Percentiles rank a stretch among this genome's conserved stretches.
These are phyloP conservation scores for Lithobates sylvaticus DNA, from an alignment of 2,797 vertebrate genomes.

Conservation along the genomic window DNA sequence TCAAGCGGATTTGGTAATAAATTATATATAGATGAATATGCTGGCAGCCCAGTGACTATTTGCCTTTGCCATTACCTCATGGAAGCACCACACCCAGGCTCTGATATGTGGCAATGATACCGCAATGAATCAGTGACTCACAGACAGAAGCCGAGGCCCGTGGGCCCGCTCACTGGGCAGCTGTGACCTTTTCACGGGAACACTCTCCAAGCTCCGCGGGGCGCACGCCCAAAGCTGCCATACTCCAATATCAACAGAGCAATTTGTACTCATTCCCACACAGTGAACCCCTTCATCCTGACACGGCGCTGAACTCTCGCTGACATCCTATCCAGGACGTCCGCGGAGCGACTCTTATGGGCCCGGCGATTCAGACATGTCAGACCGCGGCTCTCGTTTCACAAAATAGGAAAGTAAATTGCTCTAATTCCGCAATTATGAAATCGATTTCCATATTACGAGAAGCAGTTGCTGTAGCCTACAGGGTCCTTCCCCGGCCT, in stretches of 20 bases:
- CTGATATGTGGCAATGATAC: slow-evolving; percentile 14
- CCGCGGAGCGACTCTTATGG: neutral
- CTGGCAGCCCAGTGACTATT: neutral
- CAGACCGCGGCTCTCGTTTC: slow-evolving; percentile 24
- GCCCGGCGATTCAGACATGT: slow-evolving; percentile 23
- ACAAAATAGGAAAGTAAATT: slow-evolving; percentile 37
- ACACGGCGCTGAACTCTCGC: slow-evolving; percentile 26
- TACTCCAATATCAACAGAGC: slow-evolving; percentile 42
- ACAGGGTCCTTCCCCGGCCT: slow-evolving; percentile 1
- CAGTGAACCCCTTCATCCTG: slow-evolving; percentile 45
- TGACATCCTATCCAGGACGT: slow-evolving; percentile 15
- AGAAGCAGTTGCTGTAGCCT: slow-evolving; percentile 31
- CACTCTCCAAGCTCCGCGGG: slow-evolving; percentile 7
- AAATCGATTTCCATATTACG: slow-evolving; percentile 49
- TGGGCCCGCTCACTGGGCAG: slow-evolving; percentile 12
- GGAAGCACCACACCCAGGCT: slow-evolving; percentile 21
- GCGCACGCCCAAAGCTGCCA: slow-evolving; percentile 4
- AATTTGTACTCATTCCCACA: slow-evolving; percentile 41
- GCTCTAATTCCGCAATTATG: slow-evolving; percentile 43
- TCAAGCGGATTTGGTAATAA: neutral
- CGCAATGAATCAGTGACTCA: slow-evolving; percentile 33
- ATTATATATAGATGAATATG: slow-evolving; percentile 8
- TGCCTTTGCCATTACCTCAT: slow-evolving; percentile 22
- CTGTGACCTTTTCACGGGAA: slow-evolving; percentile 25
- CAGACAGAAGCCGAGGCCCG: slow-evolving; percentile 21